Evolutionary conservation across 2,113 vertebrate species (phyloP).

Genomic region (Oceanites oceanicus): DNA sequence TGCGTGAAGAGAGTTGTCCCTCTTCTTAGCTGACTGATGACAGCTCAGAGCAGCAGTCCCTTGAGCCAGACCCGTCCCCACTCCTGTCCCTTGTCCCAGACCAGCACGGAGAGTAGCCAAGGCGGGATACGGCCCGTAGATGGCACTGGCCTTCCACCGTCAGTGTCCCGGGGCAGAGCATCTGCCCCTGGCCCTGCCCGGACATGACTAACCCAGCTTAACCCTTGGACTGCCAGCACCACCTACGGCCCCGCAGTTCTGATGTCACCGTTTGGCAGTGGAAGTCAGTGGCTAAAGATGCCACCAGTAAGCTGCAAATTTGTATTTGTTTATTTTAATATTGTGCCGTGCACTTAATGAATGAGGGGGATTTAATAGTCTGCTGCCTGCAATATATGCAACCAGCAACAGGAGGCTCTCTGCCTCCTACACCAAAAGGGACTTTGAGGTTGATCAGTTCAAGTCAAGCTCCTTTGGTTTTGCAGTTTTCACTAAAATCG

Average conservation of each 20-base stretch:
- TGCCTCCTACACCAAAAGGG: not conserved
- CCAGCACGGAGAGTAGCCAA: not conserved
- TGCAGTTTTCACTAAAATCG: not conserved
- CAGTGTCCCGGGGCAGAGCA: not conserved
- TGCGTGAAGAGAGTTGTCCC: not conserved
- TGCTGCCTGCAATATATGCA: not conserved
- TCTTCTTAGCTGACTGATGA: not conserved
- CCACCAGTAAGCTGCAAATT: not conserved
- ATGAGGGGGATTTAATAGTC: not conserved
- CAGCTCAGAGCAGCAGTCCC: not conserved
- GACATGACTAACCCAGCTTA: not conserved
- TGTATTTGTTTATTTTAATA: not conserved
- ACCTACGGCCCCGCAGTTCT: not conserved
- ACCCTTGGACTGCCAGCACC: not conserved
- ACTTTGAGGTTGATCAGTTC: too few relatives aligned
- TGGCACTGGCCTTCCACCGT: slow-evolving; percentile 14
- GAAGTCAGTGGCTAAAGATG: not conserved
- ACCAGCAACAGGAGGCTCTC: not conserved
- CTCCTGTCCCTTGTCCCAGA: not conserved
- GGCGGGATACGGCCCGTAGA: not conserved
- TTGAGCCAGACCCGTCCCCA: not conserved
- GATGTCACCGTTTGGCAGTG: not conserved
- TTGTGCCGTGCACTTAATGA: rapidly evolving
- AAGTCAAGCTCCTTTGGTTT: not conserved
- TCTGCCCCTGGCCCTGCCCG: not conserved